Percentiles rank a stretch among this genome's conserved stretches.
Conservation (phyloP, 2,113 vertebrate genomes). For the Bubo bubo region DNA sequence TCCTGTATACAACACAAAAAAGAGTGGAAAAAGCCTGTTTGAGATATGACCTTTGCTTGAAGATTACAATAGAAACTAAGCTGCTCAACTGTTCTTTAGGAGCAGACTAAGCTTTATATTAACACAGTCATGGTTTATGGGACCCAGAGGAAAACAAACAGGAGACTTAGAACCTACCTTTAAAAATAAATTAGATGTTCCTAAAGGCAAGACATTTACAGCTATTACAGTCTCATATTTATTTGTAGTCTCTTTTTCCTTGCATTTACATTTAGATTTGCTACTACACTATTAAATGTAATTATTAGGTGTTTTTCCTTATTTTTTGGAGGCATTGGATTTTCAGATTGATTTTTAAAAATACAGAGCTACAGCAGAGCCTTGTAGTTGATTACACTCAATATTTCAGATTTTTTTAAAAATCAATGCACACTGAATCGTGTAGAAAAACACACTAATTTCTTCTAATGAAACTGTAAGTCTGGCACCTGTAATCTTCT, state of each 20-base stretch:
- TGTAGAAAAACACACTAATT: not conserved
- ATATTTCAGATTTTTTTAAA: not conserved
- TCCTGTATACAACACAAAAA: not conserved
- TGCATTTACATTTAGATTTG: slow-evolving; percentile 4
- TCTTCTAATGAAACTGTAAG: not conserved
- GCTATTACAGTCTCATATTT: slow-evolving; percentile 19
- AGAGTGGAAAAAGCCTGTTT: not conserved
- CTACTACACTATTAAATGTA: not conserved
- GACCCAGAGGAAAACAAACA: slow-evolving; percentile 20
- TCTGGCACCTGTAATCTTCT: not conserved
- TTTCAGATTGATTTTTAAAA: slow-evolving; percentile 19
- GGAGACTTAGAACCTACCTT: not conserved
- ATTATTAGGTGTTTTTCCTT: not conserved
- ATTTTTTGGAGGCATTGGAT: not conserved
- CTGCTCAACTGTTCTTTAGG: not conserved
- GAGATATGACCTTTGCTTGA: not conserved
- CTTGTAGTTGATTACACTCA: not conserved
- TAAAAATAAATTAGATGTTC: slow-evolving; percentile 37
- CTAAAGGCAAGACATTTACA: slow-evolving; percentile 16
- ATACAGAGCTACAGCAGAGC: not conserved
- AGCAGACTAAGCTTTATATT: slow-evolving; percentile 13
- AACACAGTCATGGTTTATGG: not conserved
- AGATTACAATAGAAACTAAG: not conserved
- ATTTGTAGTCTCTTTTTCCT: not conserved
- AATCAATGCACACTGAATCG: not conserved